Percentiles rank a stretch among this genome's conserved stretches.
These are phyloP conservation scores for Erpornis zantholeuca DNA, from an alignment of 2,113 vertebrate species.

Conservation along the genomic window DNA sequence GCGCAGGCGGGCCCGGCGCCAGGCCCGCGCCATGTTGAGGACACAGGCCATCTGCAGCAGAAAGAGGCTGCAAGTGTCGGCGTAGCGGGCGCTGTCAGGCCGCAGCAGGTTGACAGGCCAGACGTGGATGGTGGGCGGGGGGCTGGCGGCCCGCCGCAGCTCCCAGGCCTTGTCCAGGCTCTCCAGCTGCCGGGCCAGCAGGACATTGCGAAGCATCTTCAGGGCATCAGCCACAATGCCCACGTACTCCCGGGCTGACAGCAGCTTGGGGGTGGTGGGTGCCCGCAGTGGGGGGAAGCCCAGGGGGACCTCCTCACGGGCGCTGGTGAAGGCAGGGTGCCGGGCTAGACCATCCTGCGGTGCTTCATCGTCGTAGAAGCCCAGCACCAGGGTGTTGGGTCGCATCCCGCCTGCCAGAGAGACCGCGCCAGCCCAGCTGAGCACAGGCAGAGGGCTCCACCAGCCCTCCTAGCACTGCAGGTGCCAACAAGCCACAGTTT, in stretches of 20 bases:
- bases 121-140: conserved; percentile 78
- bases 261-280: conserved; percentile 15
- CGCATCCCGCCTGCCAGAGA: conserved; percentile 84
- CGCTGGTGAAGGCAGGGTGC: conserved; percentile 27
- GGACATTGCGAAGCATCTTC: conserved; percentile 90
- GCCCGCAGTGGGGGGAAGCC: conserved; percentile 73
- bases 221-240: conserved; percentile 84
- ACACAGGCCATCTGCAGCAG: conserved; percentile 90
- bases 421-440: fast-evolving
- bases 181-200: conserved; percentile 83
- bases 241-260: conserved; percentile 82
- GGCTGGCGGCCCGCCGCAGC: conserved; percentile 46
- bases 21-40: conserved; percentile 86
- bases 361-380: conserved; percentile 80
- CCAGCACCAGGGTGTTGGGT: conserved; percentile 88
- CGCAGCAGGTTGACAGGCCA: conserved; percentile 89
- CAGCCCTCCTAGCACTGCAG: neutral
- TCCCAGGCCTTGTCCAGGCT: conserved; percentile 73
- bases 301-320: conserved; percentile 24
- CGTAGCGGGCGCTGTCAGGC: conserved; percentile 85
- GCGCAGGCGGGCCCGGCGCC: conserved; percentile 81
- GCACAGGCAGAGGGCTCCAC: neutral
- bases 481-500: neutral
- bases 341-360: conserved; percentile 77
- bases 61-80: conserved; percentile 90